A percentile compares a stretch with the other conserved stretches of the same genome.
Conservation (phyloP, 2,113 vertebrate species). For the Elephas maximus region DNA sequence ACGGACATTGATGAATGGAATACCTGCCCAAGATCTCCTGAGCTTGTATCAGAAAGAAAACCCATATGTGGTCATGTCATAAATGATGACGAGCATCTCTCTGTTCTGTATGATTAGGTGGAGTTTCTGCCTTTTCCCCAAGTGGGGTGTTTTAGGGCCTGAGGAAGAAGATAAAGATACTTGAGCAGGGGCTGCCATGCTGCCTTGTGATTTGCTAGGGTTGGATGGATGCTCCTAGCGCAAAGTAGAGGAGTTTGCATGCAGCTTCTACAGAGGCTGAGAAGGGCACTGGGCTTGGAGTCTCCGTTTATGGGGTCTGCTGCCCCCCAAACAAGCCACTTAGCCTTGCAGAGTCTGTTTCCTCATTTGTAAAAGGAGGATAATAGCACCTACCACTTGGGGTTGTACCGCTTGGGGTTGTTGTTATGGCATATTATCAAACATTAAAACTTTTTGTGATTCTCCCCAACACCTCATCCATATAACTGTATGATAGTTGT, state of each 20-base stretch:
- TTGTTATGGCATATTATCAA: not conserved
- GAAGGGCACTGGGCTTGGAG: not conserved
- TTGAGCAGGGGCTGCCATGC: not conserved
- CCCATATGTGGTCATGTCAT: conserved; percentile 2
- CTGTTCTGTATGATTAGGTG: not conserved
- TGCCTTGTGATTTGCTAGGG: not conserved
- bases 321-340: not conserved
- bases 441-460: not conserved
- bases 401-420: not conserved
- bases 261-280: not conserved
- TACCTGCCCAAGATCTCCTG: conserved; percentile 31
- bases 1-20: conserved; percentile 20
- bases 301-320: not conserved
- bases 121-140: not conserved
- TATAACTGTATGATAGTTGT: not conserved
- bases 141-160: not conserved
- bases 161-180: not conserved
- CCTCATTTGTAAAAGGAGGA: not conserved
- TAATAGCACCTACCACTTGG: not conserved
- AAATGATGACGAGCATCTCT: conserved; percentile 23
- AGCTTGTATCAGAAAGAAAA: conserved; percentile 47
- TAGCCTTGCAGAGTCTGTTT: not conserved
- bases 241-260: not conserved
- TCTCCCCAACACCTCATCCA: not conserved
- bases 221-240: not conserved